A percentile compares a stretch with the other conserved stretches of the same genome.
phyloP scores from a whole-genome alignment of 2,113 vertebrate genomes.

The Grantiella picta region DNA sequence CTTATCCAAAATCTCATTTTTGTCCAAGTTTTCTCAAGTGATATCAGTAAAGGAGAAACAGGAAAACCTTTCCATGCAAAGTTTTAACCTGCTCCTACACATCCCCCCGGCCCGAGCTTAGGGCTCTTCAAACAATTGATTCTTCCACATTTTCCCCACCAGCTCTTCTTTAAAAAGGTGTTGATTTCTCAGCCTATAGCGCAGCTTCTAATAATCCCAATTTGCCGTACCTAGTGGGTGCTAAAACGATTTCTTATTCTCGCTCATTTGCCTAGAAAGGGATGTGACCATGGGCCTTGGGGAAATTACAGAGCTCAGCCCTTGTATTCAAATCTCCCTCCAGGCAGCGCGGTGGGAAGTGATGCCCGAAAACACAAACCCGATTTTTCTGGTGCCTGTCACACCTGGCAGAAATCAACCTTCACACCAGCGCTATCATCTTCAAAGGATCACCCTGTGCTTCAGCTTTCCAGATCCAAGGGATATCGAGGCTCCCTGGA shows the following conservation, averaged over 20 bases:
- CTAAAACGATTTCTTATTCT: neutral
- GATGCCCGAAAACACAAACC: neutral
- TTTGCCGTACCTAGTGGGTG: neutral
- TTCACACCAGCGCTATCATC: neutral
- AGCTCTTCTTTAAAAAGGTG: neutral
- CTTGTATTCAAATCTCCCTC: neutral
- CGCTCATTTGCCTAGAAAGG: neutral
- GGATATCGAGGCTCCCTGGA: rapidly evolving
- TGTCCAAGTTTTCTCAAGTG: neutral
- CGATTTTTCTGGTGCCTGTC: neutral
- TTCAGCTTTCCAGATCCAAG: neutral
- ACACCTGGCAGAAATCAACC: neutral
- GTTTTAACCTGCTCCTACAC: neutral
- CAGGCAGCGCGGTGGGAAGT: neutral
- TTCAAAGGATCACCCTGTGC: neutral
- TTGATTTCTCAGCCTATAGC: neutral
- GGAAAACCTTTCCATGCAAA: neutral
- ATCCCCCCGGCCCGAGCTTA: neutral
- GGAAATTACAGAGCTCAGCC: neutral
- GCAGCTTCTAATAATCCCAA: neutral
- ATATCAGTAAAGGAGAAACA: neutral
- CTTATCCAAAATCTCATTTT: neutral
- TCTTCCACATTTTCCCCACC: neutral
- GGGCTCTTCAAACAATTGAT: neutral
- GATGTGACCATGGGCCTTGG: neutral